Evolutionary conservation across 2,888 invertebrate species (phyloP).

Genomic region (Frankliniella fusca): DNA sequence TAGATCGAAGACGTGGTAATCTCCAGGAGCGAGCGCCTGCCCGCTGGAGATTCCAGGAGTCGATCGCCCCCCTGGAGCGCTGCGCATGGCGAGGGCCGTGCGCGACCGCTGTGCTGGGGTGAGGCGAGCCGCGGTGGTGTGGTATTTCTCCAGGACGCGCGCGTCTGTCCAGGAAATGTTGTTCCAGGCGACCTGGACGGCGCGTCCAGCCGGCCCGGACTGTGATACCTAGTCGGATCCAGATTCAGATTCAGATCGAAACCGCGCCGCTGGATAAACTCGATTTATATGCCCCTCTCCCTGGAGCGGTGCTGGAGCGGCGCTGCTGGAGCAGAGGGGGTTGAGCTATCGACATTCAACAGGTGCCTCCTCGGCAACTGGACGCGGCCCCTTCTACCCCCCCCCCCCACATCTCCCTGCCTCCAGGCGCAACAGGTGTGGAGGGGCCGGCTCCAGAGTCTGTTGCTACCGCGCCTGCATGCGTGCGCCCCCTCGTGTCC

Average conservation of each 20-base stretch:
- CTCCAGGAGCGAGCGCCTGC: neutral
- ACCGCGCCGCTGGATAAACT: neutral
- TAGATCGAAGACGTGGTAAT: neutral
- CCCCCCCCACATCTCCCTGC: neutral
- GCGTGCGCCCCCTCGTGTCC: neutral
- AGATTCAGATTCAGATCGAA: neutral
- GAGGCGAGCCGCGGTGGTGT: too few species aligned
- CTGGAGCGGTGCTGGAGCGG: neutral
- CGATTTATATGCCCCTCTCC: neutral
- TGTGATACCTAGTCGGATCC: neutral
- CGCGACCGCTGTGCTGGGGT: neutral
- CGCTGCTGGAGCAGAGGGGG: neutral
- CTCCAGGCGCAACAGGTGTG: constrained; percentile 2
- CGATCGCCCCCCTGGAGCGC: neutral
- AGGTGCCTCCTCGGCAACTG: neutral
- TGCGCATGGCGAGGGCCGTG: neutral
- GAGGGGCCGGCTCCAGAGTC: neutral
- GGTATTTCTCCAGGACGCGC: neutral
- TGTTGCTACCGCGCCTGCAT: neutral
- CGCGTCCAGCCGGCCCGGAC: neutral
- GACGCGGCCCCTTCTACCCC: neutral
- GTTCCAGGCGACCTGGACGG: neutral
- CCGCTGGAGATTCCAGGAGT: neutral
- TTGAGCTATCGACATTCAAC: constrained; percentile 1
- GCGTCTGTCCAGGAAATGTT: neutral